Evolutionary conservation across 2,113 vertebrate genomes (phyloP).

Genomic region (Carlito syrichta): DNA sequence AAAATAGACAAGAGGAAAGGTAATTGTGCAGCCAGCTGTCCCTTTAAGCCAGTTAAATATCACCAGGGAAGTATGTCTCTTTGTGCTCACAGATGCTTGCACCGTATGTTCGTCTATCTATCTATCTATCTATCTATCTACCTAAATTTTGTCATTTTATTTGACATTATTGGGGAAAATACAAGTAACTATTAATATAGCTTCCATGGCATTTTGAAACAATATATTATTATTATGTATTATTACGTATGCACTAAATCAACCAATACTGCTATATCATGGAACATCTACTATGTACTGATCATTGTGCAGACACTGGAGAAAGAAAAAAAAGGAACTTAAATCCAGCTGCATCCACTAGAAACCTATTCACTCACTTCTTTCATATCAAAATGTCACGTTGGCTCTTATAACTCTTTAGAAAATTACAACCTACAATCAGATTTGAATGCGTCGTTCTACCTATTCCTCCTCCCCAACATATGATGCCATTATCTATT

Average conservation of each 20-base stretch:
- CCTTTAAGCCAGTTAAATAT: constrained; percentile 21
- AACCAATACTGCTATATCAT: background rate
- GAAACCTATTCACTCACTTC: background rate
- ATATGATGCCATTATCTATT: background rate
- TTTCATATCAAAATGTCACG: background rate
- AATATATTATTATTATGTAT: background rate
- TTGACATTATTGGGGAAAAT: background rate
- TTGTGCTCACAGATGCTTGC: background rate
- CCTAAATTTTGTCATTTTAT: constrained; percentile 11
- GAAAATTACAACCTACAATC: background rate
- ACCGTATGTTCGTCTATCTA: background rate
- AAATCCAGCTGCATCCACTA: background rate
- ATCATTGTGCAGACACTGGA: background rate
- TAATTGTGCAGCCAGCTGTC: background rate
- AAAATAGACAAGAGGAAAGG: background rate
- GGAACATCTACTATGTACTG: background rate
- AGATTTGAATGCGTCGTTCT: background rate
- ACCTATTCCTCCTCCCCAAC: background rate
- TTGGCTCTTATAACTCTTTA: background rate
- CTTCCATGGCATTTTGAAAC: background rate
- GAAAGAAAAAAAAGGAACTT: background rate
- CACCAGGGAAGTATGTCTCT: background rate
- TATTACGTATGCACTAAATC: background rate
- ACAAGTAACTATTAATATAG: background rate
- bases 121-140: no score